These are phyloP conservation scores for Ochlodes sylvanus DNA, from an alignment of 2,888 invertebrate species.

Conservation along the genomic window DNA sequence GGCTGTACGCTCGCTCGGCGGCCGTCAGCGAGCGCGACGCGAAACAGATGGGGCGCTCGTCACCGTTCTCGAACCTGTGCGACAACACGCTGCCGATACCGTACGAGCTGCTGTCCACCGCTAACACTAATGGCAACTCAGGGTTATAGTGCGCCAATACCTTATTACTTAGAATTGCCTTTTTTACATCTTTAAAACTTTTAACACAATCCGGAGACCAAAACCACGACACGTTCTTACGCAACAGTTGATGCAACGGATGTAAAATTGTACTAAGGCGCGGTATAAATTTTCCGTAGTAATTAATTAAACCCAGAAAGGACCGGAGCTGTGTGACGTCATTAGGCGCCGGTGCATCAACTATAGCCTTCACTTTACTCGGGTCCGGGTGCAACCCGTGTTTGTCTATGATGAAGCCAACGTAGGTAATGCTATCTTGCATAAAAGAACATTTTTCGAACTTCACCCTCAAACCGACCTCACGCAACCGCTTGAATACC, in stretches of 20 bases:
- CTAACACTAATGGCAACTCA: slow-evolving; percentile 34
- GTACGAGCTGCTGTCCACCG: slow-evolving; percentile 41
- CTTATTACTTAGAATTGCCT: slow-evolving; percentile 31
- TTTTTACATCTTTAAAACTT: slow-evolving; percentile 42
- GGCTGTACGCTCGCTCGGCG: slow-evolving; percentile 47
- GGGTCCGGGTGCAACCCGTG: slow-evolving; percentile 40
- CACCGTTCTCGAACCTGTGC: slow-evolving; percentile 40
- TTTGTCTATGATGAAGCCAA: slow-evolving; percentile 37
- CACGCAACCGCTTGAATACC: slow-evolving; percentile 34
- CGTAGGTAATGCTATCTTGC: slow-evolving; percentile 18
- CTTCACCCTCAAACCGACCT: slow-evolving; percentile 39
- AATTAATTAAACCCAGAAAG: slow-evolving; percentile 31
- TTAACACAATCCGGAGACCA: slow-evolving; percentile 13
- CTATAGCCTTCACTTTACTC: slow-evolving; percentile 39
- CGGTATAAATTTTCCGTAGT: slow-evolving; percentile 23
- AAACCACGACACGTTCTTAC: slow-evolving; percentile 15
- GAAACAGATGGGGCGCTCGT: slow-evolving; percentile 46
- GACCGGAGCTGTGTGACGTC: slow-evolving; percentile 40
- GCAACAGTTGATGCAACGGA: slow-evolving; percentile 18
- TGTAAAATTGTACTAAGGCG: slow-evolving; percentile 20
- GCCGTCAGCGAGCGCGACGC: slow-evolving; percentile 44
- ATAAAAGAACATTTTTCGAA: slow-evolving; percentile 28
- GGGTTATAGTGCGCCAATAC: slow-evolving; percentile 45
- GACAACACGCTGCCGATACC: slow-evolving; percentile 44
- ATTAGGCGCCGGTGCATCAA: slow-evolving; percentile 35